Percentiles rank a stretch among this genome's conserved stretches.
phyloP scores from a whole-genome alignment of 1,140 invertebrate species.

The Dendroctonus valens region DNA sequence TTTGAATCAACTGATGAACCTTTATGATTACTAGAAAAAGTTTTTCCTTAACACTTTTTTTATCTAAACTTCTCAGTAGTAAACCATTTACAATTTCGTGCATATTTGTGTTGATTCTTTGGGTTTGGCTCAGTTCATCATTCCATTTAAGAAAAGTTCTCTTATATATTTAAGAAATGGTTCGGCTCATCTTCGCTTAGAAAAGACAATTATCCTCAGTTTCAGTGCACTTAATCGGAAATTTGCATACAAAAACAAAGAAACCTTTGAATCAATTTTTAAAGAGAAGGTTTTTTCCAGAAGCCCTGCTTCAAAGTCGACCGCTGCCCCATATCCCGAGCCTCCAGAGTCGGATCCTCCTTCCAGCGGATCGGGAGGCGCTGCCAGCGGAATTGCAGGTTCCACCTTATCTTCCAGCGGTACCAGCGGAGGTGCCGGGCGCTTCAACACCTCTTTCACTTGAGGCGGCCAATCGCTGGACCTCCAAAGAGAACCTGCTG shows the following conservation, averaged over 20 bases:
- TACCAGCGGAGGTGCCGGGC: slow-evolving; percentile 47
- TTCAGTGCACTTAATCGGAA: too few species aligned
- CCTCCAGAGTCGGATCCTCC: slow-evolving; percentile 64
- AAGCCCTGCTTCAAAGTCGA: slow-evolving; percentile 86
- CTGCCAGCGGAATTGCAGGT: slow-evolving; percentile 34
- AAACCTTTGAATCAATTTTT: background rate
- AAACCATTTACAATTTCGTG: too few species aligned
- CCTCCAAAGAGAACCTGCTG: slow-evolving; percentile 93
- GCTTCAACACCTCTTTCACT: slow-evolving; percentile 52
- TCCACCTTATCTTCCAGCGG: slow-evolving; percentile 47
- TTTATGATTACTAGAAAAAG: too few species aligned
- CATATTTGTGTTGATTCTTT: too few species aligned
- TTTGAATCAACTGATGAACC: slow-evolving; percentile 45
- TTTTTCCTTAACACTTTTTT: too few species aligned
- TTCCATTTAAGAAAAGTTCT: too few species aligned
- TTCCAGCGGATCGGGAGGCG: slow-evolving; percentile 33
- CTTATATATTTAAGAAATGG: background rate
- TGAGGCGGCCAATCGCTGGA: slow-evolving; percentile 76
- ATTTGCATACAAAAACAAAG: too few species aligned
- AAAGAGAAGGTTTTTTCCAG: slow-evolving; percentile 57
- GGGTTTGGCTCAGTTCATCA: background rate
- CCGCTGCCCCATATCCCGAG: slow-evolving; percentile 84
- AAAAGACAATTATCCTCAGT: too few species aligned
- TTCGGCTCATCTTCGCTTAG: too few species aligned
- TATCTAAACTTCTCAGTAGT: too few species aligned